Percentiles rank a stretch among this genome's conserved stretches.
Evolutionary conservation across 2,113 vertebrate genomes (phyloP).

Genomic region (Psittacara wagleri): DNA sequence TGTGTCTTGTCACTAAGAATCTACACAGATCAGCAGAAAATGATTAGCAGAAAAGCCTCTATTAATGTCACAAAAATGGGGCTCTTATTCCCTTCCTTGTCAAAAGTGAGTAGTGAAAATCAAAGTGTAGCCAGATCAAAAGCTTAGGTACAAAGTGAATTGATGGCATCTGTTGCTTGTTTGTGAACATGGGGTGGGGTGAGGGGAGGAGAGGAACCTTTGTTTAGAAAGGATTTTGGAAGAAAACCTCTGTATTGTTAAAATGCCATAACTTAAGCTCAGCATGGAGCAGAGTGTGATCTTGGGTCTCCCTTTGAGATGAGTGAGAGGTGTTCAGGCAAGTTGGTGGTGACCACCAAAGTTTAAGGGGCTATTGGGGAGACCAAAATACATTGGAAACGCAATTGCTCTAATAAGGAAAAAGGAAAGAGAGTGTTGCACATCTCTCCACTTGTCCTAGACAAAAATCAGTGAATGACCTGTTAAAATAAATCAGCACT

Average conservation of each 20-base stretch:
- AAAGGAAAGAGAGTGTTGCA: neutral
- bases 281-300: neutral
- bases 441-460: neutral
- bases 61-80: constrained; percentile 39
- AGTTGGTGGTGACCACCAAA: neutral
- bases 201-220: neutral
- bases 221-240: neutral
- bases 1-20: neutral
- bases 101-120: constrained; percentile 22
- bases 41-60: constrained; percentile 30
- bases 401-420: neutral
- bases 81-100: constrained; percentile 45
- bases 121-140: constrained; percentile 30
- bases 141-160: constrained; percentile 43
- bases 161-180: constrained; percentile 4
- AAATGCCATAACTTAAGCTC: neutral
- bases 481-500: constrained; percentile 49
- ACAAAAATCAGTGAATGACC: constrained; percentile 43
- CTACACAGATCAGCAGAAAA: constrained; percentile 31
- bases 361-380: neutral
- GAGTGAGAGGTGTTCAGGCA: neutral
- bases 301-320: neutral
- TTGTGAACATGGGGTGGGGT: neutral
- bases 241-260: neutral
- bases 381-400: neutral